Conservation (phyloP, 2,888 invertebrate species). For the Pheosia gnoma region DNA sequence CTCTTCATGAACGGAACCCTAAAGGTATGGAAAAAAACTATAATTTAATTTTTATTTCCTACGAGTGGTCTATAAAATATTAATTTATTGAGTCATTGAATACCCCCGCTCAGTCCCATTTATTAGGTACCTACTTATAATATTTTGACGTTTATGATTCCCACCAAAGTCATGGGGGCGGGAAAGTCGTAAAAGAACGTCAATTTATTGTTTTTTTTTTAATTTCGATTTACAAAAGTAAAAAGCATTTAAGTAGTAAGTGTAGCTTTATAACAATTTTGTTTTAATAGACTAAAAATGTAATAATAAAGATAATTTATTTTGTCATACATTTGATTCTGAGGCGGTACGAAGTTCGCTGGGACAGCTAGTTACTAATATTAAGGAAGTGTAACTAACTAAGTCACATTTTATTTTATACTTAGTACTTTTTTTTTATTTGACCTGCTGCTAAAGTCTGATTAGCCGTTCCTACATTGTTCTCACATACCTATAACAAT, state of each 20-base stretch:
- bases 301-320: too few species aligned
- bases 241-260: neutral
- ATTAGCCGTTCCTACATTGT: too few species aligned
- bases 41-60: neutral
- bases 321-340: too few species aligned
- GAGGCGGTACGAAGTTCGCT: too few species aligned
- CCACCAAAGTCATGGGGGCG: slow-evolving; percentile 14
- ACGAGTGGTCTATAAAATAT: slow-evolving; percentile 9
- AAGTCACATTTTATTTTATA: too few species aligned
- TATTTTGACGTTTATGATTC: slow-evolving; percentile 33
- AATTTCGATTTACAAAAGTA: neutral
- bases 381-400: too few species aligned
- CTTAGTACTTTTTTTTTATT: too few species aligned
- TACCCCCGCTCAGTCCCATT: slow-evolving; percentile 6
- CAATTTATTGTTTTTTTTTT: slow-evolving; percentile 12
- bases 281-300: too few species aligned
- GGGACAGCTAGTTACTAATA: too few species aligned
- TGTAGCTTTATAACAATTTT: too few species aligned
- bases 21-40: neutral
- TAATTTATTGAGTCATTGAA: slow-evolving; percentile 13
- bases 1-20: neutral
- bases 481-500: too few species aligned
- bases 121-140: slow-evolving; percentile 8
- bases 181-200: slow-evolving; percentile 22
- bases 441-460: too few species aligned